Percentiles rank a stretch among this genome's conserved stretches.
These are phyloP conservation scores for Glossophaga mutica DNA, from an alignment of 2,797 vertebrate species.

Conservation along the genomic window DNA sequence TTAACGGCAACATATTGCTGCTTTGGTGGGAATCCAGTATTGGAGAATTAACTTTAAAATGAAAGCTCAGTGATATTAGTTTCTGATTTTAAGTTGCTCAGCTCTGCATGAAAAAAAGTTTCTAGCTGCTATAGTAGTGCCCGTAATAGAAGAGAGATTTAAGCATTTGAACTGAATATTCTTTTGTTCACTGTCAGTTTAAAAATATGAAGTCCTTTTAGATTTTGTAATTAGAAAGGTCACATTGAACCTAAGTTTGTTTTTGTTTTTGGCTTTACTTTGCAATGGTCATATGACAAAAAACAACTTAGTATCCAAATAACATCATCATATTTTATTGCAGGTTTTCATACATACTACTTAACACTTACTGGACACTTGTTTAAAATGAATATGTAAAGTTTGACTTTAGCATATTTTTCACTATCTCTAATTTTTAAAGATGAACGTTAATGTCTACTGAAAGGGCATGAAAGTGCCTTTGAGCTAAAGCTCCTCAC, in stretches of 20 bases:
- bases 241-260: neutral
- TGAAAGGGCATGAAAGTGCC: neutral
- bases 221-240: neutral
- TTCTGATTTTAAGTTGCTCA: constrained; percentile 12
- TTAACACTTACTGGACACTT: neutral
- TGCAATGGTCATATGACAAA: neutral
- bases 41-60: constrained; percentile 24
- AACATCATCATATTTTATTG: neutral
- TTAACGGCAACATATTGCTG: neutral
- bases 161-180: neutral
- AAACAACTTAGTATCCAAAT: neutral
- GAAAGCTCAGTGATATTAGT: neutral
- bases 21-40: neutral
- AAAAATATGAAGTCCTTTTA: constrained; percentile 21
- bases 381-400: neutral
- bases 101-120: neutral
- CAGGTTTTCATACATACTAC: neutral
- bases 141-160: neutral
- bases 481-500: neutral
- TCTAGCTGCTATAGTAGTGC: neutral
- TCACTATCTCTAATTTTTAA: neutral
- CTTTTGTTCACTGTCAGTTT: constrained; percentile 33
- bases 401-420: neutral
- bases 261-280: neutral
- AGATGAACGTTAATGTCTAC: neutral